Evolutionary conservation across 1,140 invertebrate genomes (phyloP), one percentile per base, ranked within the genome.

Genomic region (Drosophila yakuba): DNA sequence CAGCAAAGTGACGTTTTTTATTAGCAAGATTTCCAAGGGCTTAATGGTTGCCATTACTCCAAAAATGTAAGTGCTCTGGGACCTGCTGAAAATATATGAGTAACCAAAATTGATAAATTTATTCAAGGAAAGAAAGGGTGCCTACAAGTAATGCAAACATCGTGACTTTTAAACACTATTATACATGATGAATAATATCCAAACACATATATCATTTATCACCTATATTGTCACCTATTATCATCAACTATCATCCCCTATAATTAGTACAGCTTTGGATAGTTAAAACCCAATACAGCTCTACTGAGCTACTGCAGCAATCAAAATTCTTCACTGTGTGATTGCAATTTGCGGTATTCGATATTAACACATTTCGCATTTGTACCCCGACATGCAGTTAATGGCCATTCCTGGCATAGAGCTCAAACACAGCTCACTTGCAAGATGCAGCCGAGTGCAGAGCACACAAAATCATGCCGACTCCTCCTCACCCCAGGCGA

Each of bases 321-420:
- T 10, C 1, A 20, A 45, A 45, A 45, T 45, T 4, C 10, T 45
- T 11, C 17, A 4, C 43, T 1, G 43, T 50, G 47, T 32, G 25
- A 3, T 28, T 32, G n/a, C 1, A 28, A 52, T 14, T 35, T 10
- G 35, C 4, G 20, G n/a, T 4, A 23, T 10, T 15, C 15, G 61
- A 67, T 41, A 69, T 69, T 67, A 69, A 69, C 41, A 32, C 61
- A 44, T 67, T 69, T 47, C 8, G 41, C 23, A 55, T 35, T 69
- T 55, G 39, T 12, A 14, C 6, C 35, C 68, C 76, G 56, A 82
- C 79, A 82, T 82, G 61, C 54, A 67, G 68, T 68, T 68, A 61
- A 58, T 81, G 57, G 78, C 52, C 59, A 63, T 64, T 74, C 58
- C 62, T 17, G 35, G 60, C 60, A 55, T 41, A 64, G 36, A 61